Base-by-base conservation (phyloP, 53 echinoderm and acorn worm genomes). In the Crossaster papposus region DNA sequence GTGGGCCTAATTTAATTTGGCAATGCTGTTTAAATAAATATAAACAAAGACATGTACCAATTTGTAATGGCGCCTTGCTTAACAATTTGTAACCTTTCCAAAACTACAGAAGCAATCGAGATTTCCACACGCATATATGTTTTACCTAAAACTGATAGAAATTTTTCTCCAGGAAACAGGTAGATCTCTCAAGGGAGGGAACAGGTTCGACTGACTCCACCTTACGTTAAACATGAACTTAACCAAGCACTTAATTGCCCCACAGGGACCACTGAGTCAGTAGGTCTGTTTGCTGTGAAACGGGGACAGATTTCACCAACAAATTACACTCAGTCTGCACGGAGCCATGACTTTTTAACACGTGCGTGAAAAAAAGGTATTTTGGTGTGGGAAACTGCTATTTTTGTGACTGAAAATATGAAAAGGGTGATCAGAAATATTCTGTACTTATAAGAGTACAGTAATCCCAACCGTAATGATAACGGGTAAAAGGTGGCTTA, bases 261-360 rank as follows among this genome's bases (percentile, higher is more conserved):
- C 2, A 35, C 34, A 3, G 74, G 74, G 74, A 73, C 44, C 1
- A 73, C 36, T 73, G 74, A 73, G 74, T 34, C 74, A 73, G 74
- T 31, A 14, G 13, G 14, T 17, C 17, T 33, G 74, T 35, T 36
- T 12, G 33, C 35, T 20, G 74, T 10, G 34, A 12, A 34, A 20
- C 33, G 74, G 36, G 36, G 36, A 34, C 15, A 73, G 74, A 35
- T 36, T 73, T 73, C 74, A 73, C 18, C 74, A 73, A 32, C 74
- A 73, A 33, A 36, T 73, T 73, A 35, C 34, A 36, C 32, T 32
- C 31, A 35, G 74, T 36, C 74, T 12, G 33, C 11, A 35, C 12
- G 74, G 74, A 73, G 74, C 74, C 74, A 36, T 35, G 11, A n/a
- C 68, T 26, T 6, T 68, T 68, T 68, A 68, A 68, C 68, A 68